Base-by-base conservation (phyloP, 2,797 vertebrate species). In the Chelmon rostratus region DNA sequence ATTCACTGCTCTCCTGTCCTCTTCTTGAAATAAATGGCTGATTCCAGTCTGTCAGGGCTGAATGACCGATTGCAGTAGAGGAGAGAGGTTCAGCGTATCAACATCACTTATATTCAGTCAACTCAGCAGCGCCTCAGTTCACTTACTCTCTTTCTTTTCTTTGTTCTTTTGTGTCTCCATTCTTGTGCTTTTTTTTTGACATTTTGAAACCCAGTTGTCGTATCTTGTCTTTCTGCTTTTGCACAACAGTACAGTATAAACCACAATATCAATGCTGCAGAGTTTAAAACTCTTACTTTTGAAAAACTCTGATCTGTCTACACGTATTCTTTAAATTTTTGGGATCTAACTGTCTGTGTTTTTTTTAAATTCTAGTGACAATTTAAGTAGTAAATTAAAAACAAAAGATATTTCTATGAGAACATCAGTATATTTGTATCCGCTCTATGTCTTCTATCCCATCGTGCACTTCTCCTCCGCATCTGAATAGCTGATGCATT, bases 11-110 rank as follows among this genome's bases (percentile, higher is more conserved):
- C 66, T 69, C 23, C 64, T 79, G 54, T 68, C 37, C 47, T 25
- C 31, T 10, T 53, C 21, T 47, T 71, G 44, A 67, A 72, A 68
- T 77, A 77, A 82, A 68, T 61, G 85, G 37, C 75, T 47, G 61
- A 64, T 40, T 72, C 57, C 13, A 38, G 35, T 50, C 61, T 78
- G 89, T 81, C 76, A 81, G 53, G 15, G 23, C 65, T 59, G 62
- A 74, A 83, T 88, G 86, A 92, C 74, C 86, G 87, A 93, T 89
- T 89, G 78, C 82, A 59, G 68, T 6, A 16, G 50, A 77, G 80
- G 68, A 69, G 63, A 73, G 59, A 79, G 85, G 84, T 78, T 84
- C 62, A 78, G 86, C 78, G 86, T 63, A 76, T 88, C 78, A 73
- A 6, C 59, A 70, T 78, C 69, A 42, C 72, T 68, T 53, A 54